Base-by-base conservation (phyloP, 2,888 invertebrate species). In the Protodeltote pygarga region DNA sequence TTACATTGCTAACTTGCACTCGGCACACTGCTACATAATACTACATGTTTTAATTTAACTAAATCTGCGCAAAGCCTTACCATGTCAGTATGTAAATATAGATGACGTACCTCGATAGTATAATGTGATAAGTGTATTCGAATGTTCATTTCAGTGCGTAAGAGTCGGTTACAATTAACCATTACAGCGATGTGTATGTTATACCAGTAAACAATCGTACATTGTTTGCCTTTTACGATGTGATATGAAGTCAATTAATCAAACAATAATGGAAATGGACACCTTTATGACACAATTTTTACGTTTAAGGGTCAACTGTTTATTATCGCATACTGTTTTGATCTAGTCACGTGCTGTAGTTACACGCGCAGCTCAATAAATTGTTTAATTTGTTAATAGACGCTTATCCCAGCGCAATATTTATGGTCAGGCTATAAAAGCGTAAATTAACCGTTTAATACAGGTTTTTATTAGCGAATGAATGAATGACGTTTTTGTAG, bases 151-250 rank as follows among this genome's bases (percentile, higher is more conserved):
- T 58, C 41, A 42, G 42, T 27, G 33, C 27, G 28, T 34, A 46
- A 53, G 38, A 58, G 46, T 54, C 44, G 41, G 38, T 28, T 40
- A 54, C 59, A 63, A 63, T 67, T 46, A 27, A 25, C 38, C 15
- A 46, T 54, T 54, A 61, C 55, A 34, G 31, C 44, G 23, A 37
- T 48, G 41, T 58, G 25, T 50, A 46, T 51, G 29, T 41, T 34
- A 50, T 44, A 42, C 44, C 38, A 31, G 31, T 50, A 45, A 51
- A 58, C 63, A 58, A 65, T 63, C 40, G 40, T 32, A 50, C 54
- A 53, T 58, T 59, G 63, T 58, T 65, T 31, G 14, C 35, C 40
- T 46, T 48, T 58, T 45, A 42, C 39, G 33, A 42, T 24, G 45
- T 48, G 35, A 44, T 62, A 42, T 33, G 41, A 45, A 44, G 34